A percentile compares a stretch with the other conserved stretches of the same genome.
Evolutionary conservation across 2,113 vertebrate species (phyloP).

Genomic region (Dasyurus viverrinus): DNA sequence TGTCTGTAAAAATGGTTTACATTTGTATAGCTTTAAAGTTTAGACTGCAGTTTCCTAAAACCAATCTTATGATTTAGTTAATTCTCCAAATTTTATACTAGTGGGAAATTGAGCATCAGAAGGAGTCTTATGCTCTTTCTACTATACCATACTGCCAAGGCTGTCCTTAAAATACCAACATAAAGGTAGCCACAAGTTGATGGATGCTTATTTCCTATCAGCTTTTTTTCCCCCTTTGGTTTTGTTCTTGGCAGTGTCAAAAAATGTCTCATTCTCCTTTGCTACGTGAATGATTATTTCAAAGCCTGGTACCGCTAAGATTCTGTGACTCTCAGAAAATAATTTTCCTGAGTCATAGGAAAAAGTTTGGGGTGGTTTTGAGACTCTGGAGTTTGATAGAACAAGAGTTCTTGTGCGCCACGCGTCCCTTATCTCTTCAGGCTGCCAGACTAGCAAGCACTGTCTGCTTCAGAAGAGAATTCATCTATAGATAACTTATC

Average conservation of each 20-base stretch:
- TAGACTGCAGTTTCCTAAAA: neutral
- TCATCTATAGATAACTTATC: slow-evolving; percentile 28
- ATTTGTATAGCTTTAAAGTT: neutral
- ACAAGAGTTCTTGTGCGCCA: neutral
- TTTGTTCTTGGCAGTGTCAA: slow-evolving; percentile 2
- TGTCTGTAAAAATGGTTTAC: neutral
- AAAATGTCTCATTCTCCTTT: neutral
- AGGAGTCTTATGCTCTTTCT: neutral
- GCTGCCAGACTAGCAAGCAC: neutral
- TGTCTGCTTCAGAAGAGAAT: neutral
- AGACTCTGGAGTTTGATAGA: neutral
- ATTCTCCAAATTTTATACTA: neutral
- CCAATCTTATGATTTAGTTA: neutral
- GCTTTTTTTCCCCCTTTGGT: neutral
- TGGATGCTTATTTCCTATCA: neutral
- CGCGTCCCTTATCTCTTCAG: neutral
- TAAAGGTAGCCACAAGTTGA: neutral
- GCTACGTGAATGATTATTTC: neutral
- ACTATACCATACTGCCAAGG: neutral
- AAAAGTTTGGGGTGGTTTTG: neutral
- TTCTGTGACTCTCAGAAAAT: neutral
- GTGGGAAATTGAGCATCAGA: neutral
- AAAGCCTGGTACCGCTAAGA: neutral
- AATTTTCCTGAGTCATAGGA: neutral
- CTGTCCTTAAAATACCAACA: slow-evolving; percentile 12